Evolutionary conservation across 2,797 vertebrate species (phyloP).

Genomic region (Cyprinodon diabolis): DNA sequence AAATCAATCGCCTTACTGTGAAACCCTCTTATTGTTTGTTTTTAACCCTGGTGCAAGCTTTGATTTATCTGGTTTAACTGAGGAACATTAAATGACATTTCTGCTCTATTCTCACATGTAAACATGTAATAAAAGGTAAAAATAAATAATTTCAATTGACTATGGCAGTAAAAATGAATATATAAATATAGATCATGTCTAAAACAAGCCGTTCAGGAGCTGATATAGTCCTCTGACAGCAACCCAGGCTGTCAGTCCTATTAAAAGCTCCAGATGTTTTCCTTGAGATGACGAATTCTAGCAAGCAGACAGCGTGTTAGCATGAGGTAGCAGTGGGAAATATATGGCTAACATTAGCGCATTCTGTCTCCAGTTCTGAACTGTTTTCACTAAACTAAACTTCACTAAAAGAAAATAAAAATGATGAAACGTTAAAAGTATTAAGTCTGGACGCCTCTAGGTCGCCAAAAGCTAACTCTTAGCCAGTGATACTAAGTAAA

Average conservation of each 20-base stretch:
- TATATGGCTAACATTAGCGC: slow-evolving; percentile 57
- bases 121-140: not conserved
- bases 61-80: too few species aligned
- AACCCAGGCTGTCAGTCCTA: not conserved
- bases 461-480: slow-evolving; percentile 37
- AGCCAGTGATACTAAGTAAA: slow-evolving; percentile 39
- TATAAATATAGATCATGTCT: not conserved
- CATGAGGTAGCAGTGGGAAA: slow-evolving; percentile 55
- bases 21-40: too few species aligned
- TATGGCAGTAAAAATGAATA: not conserved
- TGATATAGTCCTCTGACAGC: not conserved
- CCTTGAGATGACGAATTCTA: slow-evolving; percentile 42
- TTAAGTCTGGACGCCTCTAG: not conserved
- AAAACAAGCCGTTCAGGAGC: not conserved
- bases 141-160: not conserved
- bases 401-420: not conserved
- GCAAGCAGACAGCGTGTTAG: slow-evolving; percentile 52
- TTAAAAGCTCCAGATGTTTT: slow-evolving; percentile 22
- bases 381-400: slow-evolving; percentile 19
- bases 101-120: not conserved
- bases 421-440: not conserved
- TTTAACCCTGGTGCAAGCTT: too few species aligned
- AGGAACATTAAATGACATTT: too few species aligned
- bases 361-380: slow-evolving; percentile 20
- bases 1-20: too few species aligned